Evolutionary conservation across 92 coral and sea anemone genomes (phyloP).

Genomic region (Parazoanthus darwini): DNA sequence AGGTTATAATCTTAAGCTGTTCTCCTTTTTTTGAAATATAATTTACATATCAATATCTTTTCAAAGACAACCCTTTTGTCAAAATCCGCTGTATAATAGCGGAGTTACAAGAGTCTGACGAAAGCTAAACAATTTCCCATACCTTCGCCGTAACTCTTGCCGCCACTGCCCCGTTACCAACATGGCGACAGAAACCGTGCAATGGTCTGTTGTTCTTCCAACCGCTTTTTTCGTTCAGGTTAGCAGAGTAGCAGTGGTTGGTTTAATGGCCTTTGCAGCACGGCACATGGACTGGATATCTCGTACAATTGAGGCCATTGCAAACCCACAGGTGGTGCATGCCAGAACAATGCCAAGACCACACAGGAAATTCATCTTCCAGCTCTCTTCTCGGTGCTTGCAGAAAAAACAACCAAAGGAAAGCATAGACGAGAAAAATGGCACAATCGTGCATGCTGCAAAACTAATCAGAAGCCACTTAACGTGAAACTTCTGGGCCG

Average conservation of each 20-base stretch:
- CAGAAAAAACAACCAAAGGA: neutral
- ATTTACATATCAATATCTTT: too few relatives aligned
- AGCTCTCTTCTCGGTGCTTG: neutral
- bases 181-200: too few relatives aligned
- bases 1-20: too few relatives aligned
- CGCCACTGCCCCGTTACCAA: too few relatives aligned
- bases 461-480: conserved; percentile 19
- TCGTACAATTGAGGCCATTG: conserved; percentile 8
- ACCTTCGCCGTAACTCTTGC: too few relatives aligned
- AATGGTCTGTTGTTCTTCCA: neutral
- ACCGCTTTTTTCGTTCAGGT: neutral
- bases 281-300: conserved; percentile 13
- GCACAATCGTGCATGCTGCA: conserved; percentile 9
- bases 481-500: neutral
- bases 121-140: too few relatives aligned
- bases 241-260: neutral
- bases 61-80: too few relatives aligned
- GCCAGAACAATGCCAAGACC: neutral
- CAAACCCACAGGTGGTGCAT: neutral
- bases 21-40: too few relatives aligned
- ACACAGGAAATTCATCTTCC: neutral
- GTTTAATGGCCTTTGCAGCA: neutral
- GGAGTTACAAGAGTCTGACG: too few relatives aligned
- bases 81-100: too few relatives aligned
- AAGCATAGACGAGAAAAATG: neutral